Conservation (phyloP, 1,140 invertebrate genomes). For the Brachionus paranguensis region DNA sequence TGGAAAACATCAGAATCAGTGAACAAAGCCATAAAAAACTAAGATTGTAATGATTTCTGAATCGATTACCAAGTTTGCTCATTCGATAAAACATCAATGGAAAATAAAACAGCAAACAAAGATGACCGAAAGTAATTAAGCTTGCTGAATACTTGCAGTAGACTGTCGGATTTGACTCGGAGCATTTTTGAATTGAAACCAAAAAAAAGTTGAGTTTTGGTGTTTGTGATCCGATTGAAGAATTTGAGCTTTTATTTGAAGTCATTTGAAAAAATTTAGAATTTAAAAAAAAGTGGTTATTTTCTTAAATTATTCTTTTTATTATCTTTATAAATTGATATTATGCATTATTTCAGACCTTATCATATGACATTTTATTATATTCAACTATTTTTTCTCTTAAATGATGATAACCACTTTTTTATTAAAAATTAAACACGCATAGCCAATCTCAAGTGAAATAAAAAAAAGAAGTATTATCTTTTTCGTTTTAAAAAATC, state of each 20-base stretch:
- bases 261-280: neutral
- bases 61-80: neutral
- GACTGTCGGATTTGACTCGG: neutral
- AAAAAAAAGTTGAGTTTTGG: neutral
- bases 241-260: neutral
- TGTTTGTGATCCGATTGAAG: neutral
- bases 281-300: neutral
- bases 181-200: neutral
- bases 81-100: neutral
- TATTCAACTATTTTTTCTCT: neutral
- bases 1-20: neutral
- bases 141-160: neutral
- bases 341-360: neutral
- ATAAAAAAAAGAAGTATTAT: neutral
- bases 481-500: too few relatives aligned
- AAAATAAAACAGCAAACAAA: neutral
- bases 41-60: conserved; percentile 10
- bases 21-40: conserved; percentile 3
- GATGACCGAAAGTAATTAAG: neutral
- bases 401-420: neutral
- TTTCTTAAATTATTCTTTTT: neutral
- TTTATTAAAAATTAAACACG: neutral
- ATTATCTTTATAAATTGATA: neutral
- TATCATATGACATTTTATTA: neutral
- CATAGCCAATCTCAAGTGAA: neutral